A percentile compares a stretch with the other conserved stretches of the same genome.
Conservation (phyloP, 2,888 invertebrate species). For the Acanthosoma haemorrhoidale region DNA sequence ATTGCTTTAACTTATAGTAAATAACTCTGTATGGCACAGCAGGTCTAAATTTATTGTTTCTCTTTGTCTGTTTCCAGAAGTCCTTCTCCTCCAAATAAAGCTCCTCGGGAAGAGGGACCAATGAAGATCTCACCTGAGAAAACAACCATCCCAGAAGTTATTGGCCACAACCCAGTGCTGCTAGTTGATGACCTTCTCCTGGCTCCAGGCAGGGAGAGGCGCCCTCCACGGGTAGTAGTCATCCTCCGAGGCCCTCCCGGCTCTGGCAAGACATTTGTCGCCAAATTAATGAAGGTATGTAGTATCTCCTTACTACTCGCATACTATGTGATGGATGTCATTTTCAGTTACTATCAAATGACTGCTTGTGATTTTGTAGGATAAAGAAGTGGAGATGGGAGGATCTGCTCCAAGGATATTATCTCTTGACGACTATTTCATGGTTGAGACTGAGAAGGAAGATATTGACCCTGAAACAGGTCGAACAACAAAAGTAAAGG, state of each 20-base stretch:
- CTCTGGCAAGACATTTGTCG: slow-evolving; percentile 87
- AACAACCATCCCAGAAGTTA: not conserved
- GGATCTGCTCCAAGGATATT: slow-evolving; percentile 86
- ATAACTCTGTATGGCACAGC: no score
- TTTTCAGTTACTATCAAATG: not conserved
- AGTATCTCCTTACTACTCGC: no score
- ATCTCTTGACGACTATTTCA: slow-evolving; percentile 92
- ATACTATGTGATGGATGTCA: no score
- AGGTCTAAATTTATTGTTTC: no score
- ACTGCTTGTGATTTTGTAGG: slow-evolving; percentile 47
- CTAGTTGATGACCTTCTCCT: slow-evolving; percentile 78
- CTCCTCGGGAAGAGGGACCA: not conserved
- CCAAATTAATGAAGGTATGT: slow-evolving; percentile 74
- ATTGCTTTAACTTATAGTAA: no score
- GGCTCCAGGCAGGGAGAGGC: slow-evolving; percentile 69
- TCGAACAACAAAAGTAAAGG: slow-evolving; percentile 61
- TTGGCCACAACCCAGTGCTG: not conserved
- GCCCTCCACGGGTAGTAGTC: slow-evolving; percentile 77
- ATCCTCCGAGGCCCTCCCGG: slow-evolving; percentile 90
- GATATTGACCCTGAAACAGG: slow-evolving; percentile 65
- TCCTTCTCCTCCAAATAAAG: slow-evolving; percentile 2
- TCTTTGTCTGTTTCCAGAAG: slow-evolving; percentile 17
- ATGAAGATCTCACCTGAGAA: not conserved
- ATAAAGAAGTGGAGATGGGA: slow-evolving; percentile 71
- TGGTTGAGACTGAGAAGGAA: slow-evolving; percentile 76